Conservation (phyloP, 2,113 vertebrate species). For the Rhinoderma darwinii region DNA sequence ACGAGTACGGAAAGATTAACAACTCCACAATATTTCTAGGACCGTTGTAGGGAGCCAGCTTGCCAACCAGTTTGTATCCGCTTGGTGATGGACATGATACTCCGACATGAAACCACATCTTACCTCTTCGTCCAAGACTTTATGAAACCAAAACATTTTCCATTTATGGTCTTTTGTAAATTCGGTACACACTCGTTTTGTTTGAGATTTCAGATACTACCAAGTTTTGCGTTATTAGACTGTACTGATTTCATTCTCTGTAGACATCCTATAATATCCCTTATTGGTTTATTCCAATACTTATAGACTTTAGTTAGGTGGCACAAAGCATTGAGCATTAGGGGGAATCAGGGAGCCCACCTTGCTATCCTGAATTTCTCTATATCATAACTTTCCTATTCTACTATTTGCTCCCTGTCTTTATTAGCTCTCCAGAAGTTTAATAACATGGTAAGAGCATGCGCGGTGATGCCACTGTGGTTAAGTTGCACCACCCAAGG, state of each 20-base stretch:
- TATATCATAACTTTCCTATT: no score
- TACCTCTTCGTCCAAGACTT: conserved; percentile 23
- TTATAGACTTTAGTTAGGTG: no score
- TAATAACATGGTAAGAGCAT: not conserved
- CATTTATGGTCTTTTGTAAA: not conserved
- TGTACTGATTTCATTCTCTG: not conserved
- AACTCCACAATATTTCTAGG: not conserved
- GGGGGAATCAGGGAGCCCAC: not conserved
- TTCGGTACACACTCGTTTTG: not conserved
- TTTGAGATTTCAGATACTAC: not conserved
- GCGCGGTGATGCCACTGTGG: not conserved
- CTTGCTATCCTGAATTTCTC: not conserved
- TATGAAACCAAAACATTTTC: not conserved
- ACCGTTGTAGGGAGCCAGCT: conserved; percentile 13
- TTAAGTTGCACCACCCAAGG: not conserved
- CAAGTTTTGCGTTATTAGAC: not conserved
- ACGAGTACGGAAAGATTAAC: conserved; percentile 90
- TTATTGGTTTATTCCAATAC: not conserved
- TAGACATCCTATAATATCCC: not conserved
- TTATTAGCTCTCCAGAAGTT: not conserved
- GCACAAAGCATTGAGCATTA: not conserved
- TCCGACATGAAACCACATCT: conserved; percentile 2
- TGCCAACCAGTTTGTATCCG: not conserved
- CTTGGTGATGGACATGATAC: not conserved
- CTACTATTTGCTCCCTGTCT: not conserved